A percentile compares a stretch with the other conserved stretches of the same genome.
phyloP scores from a whole-genome alignment of 2,888 invertebrate genomes.

The Phaedon cochleariae region DNA sequence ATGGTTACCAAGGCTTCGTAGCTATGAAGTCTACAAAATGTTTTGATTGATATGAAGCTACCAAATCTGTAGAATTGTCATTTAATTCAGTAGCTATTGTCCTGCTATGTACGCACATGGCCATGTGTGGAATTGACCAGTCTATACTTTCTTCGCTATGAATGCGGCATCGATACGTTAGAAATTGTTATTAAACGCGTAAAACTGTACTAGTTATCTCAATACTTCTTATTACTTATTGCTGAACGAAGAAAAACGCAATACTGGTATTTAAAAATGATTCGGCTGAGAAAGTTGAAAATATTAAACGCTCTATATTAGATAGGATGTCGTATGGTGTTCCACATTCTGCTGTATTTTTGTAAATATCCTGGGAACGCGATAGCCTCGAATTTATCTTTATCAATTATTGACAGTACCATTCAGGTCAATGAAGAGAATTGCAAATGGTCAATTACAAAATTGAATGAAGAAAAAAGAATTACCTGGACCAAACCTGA shows the following conservation, averaged over 20 bases:
- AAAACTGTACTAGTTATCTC: constrained; percentile 20
- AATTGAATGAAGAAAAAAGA: too few relatives aligned
- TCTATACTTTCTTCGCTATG: constrained; percentile 1
- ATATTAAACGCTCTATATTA: constrained; percentile 56
- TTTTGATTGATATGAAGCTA: too few relatives aligned
- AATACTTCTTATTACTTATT: constrained; percentile 35
- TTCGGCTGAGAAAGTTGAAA: constrained; percentile 57
- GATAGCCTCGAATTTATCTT: not conserved
- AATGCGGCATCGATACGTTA: constrained; percentile 12
- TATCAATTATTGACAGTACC: not conserved
- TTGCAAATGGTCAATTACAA: too few relatives aligned
- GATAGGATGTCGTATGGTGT: constrained; percentile 52
- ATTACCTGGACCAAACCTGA: too few relatives aligned
- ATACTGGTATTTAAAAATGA: constrained; percentile 43
- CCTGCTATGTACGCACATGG: constrained; percentile 13
- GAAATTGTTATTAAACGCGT: not conserved
- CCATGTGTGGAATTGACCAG: not conserved
- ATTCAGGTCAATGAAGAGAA: not conserved
- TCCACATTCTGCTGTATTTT: constrained; percentile 52
- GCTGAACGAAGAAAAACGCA: constrained; percentile 17
- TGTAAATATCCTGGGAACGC: constrained; percentile 7
- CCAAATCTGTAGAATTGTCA: too few relatives aligned
- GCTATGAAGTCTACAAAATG: too few relatives aligned
- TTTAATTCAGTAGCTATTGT: too few relatives aligned
- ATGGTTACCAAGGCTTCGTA: too few relatives aligned